Base-by-base conservation (phyloP, 2,888 invertebrate genomes). In the Balanococcus diminutus region DNA sequence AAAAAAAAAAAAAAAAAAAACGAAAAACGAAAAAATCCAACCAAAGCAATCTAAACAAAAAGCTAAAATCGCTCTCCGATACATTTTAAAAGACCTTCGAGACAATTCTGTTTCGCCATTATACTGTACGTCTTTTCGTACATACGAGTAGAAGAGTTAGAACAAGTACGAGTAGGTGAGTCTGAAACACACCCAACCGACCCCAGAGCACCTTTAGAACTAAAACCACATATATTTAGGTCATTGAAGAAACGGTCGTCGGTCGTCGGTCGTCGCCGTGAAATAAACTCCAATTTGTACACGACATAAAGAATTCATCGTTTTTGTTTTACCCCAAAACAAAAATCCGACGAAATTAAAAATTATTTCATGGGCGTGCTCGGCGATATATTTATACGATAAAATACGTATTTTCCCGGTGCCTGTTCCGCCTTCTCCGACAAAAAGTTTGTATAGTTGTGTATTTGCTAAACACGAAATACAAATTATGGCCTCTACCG, bases 311-410 rank as follows among this genome's bases (percentile, higher is more conserved):
- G 22, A 72, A 72, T 72, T 72, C 72, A 72, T 28, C 72, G 16
- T 19, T 72, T n/a, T 72, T 72, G 72, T 72, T 31, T 25, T 72
- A 42, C 42, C 42, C 42, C 42, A 42, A 72, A 72, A 72, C 31
- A 72, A 72, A 31, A 72, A 72, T 72, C 31, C 25, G 14, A 72
- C 72, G 31, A 72, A 72, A 72, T 72, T 72, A 72, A 72, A 72
- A 72, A 72, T 72, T 72, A 72, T 72, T 72, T 72, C 72, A 25
- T 25, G 25, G 31, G 72, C 72, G 72, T 72, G 72, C 31, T 72
- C 72, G 72, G 22, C 5, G 31, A 72, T 72, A 28, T 16, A 42
- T 8, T 25, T 72, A 31, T 31, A 72, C 72, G 72, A 72, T 72
- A 72, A 72, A 72, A 16, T 25, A 72, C 42, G 72, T 28, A 31